These are phyloP conservation scores for Rhagonycha lutea DNA, from an alignment of 2,888 invertebrate species.

Conservation along the genomic window DNA sequence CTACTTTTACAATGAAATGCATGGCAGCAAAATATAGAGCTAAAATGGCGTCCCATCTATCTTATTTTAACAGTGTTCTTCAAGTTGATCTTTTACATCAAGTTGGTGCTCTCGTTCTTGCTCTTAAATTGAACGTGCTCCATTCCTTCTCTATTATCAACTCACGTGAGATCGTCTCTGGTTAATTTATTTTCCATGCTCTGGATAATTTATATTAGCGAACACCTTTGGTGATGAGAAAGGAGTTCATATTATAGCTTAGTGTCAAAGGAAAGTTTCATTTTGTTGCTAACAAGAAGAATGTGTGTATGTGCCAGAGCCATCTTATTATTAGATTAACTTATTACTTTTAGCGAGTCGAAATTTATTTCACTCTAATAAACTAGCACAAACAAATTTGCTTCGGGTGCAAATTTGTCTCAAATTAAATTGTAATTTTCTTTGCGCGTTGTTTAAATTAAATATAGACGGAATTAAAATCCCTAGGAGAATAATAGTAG, in stretches of 20 bases:
- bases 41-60: constrained; percentile 54
- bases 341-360: not conserved
- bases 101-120: constrained; percentile 22
- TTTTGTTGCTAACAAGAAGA: constrained; percentile 43
- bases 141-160: constrained; percentile 12
- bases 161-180: constrained; percentile 20
- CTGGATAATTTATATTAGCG: constrained; percentile 54
- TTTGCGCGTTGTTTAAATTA: constrained; percentile 15
- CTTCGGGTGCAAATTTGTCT: not conserved
- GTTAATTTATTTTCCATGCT: constrained; percentile 51
- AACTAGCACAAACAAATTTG: not conserved
- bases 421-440: constrained; percentile 5
- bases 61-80: constrained; percentile 51
- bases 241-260: constrained; percentile 47
- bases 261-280: constrained; percentile 56
- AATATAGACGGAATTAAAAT: constrained; percentile 43
- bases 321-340: not conserved
- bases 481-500: constrained; percentile 50
- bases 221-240: constrained; percentile 52
- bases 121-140: constrained; percentile 2
- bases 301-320: constrained; percentile 7
- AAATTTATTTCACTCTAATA: not conserved
- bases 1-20: constrained; percentile 51
- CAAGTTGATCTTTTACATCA: constrained; percentile 46
- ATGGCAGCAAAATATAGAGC: constrained; percentile 50